These are phyloP conservation scores for Nephila pilipes DNA, from an alignment of 1,140 invertebrate genomes.

Conservation along the genomic window DNA sequence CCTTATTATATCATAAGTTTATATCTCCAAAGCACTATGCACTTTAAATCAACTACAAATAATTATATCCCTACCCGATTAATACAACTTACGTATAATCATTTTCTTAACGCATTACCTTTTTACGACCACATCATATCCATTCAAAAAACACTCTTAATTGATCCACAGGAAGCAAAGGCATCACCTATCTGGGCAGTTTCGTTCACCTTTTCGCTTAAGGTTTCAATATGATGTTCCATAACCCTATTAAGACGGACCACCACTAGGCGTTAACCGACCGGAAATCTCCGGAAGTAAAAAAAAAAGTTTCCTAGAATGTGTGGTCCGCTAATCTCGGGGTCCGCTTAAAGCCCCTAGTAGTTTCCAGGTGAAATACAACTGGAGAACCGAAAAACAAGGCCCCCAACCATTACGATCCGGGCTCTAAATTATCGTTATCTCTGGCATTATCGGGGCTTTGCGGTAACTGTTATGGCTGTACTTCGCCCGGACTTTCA, in stretches of 20 bases:
- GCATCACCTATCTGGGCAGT: not conserved
- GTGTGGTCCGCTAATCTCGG: constrained; percentile 19
- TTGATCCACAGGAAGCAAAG: not conserved
- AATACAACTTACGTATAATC: no score
- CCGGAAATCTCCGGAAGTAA: not conserved
- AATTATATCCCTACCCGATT: no score
- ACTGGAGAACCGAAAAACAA: constrained; percentile 64
- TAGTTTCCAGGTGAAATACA: constrained; percentile 69
- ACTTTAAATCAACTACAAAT: no score
- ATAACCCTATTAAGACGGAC: constrained; percentile 27
- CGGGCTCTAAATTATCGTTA: constrained; percentile 73
- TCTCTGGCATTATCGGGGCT: constrained; percentile 70
- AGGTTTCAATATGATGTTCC: constrained; percentile 33
- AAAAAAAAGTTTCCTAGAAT: constrained; percentile 1
- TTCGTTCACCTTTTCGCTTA: not conserved
- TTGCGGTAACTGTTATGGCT: constrained; percentile 75
- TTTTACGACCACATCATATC: not conserved
- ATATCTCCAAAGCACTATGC: no score
- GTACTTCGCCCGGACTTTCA: constrained; percentile 43
- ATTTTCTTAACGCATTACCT: not conserved
- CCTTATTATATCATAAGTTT: no score
- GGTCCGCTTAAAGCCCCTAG: not conserved
- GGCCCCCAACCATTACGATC: constrained; percentile 31
- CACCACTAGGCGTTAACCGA: not conserved
- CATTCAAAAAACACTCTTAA: not conserved